Evolutionary conservation across 37 sponge, comb jelly and placozoan species (phyloP), one percentile per base, ranked within the genome.

Genomic region (Bolinopsis microptera): DNA sequence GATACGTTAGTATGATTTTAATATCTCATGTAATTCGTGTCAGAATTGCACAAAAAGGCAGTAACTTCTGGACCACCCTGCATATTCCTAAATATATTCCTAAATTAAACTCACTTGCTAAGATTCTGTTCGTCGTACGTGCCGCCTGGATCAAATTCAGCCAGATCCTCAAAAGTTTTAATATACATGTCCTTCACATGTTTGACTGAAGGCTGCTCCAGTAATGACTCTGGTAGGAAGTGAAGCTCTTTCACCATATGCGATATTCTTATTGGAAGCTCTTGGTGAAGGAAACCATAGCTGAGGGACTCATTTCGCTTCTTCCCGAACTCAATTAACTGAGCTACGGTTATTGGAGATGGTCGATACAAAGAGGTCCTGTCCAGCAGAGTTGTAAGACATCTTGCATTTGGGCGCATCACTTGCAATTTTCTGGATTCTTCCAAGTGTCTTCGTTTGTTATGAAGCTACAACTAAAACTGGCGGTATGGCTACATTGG

Each of bases 161-260:
- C 34, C 1, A 86, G 35, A 3, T 86, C 90, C 26, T 86, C 35
- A 34, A 86, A 86, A 5, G 90, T 86, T 27, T 86, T 86, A 8
- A 86, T 21, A 86, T 86, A 86, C 90, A 86, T 86, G 22, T 86
- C 90, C 35, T 86, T 86, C 8, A 86, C 90, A 9, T 27, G 61
- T 40, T 86, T 86, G 30, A 86, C 90, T 39, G 90, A 86, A 33
- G 13, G 32, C 26, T 86, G 90, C 90, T 86, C 48, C 8, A 86
- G 90, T 1, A 86, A 34, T 26, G 90, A n/a, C 1, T 86, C 90
- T n/a, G 90, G 90, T 23, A 86, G 36, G 48, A 86, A 39, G 21
- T 86, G 90, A 1, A 86, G 30, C 35, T 86, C 90, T 27, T 86
- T 86, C 27, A 86, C 26, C 90, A 86, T 86, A 27, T 86, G 90